These are phyloP conservation scores for Axea sp. DNA, from an alignment of 2,888 invertebrate genomes.

Conservation along the genomic window DNA sequence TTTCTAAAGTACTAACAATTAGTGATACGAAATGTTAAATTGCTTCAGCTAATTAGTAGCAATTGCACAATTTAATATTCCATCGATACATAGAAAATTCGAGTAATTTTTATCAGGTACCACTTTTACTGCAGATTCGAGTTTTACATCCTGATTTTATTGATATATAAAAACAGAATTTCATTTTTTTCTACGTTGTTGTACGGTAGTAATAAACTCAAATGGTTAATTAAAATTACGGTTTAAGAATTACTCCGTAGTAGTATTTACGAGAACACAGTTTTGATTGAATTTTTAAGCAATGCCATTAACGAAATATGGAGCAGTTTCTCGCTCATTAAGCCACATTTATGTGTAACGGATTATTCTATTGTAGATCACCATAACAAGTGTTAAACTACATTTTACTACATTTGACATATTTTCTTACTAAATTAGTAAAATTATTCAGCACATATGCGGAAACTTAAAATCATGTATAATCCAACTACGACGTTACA, in stretches of 20 bases:
- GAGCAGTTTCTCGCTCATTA: conserved; percentile 26
- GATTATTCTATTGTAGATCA: conserved; percentile 17
- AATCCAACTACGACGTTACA: conserved; percentile 21
- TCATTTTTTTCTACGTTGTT: conserved; percentile 34
- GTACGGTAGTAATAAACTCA: conserved; percentile 19
- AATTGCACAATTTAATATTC: conserved; percentile 9
- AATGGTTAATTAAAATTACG: conserved; percentile 8
- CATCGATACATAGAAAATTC: conserved; percentile 45
- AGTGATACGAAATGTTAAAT: conserved; percentile 33
- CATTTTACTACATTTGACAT: conserved; percentile 24
- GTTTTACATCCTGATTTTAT: conserved; percentile 14
- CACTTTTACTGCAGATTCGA: conserved; percentile 25
- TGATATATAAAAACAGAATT: conserved; percentile 17
- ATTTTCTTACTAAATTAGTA: conserved; percentile 26
- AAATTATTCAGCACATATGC: conserved; percentile 23
- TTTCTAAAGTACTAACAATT: conserved; percentile 11
- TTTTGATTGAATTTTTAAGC: background rate
- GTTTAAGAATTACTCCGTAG: too few species aligned
- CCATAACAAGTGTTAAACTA: conserved; percentile 22
- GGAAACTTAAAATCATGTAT: conserved; percentile 1
- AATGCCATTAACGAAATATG: conserved; percentile 5
- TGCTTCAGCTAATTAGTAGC: conserved; percentile 28
- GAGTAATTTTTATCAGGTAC: conserved; percentile 25
- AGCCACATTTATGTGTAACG: conserved; percentile 30
- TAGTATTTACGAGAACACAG: background rate